Percentiles rank a stretch among this genome's conserved stretches.
These are phyloP conservation scores for Dicyrtoma fusca DNA, from an alignment of 2,888 invertebrate genomes.

Conservation along the genomic window DNA sequence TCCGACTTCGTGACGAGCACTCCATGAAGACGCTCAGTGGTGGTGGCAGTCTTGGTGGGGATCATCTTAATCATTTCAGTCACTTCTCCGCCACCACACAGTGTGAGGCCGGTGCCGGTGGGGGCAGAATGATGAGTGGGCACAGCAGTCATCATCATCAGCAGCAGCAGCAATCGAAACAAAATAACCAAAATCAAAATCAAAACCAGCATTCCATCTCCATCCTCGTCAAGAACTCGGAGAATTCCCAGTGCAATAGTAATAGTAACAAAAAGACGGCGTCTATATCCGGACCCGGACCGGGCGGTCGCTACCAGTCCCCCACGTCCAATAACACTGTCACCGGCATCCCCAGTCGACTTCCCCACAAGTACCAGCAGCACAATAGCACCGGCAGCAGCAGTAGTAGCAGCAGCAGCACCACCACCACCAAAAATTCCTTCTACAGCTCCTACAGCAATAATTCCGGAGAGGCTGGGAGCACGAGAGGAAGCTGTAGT, in stretches of 20 bases:
- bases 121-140: background rate
- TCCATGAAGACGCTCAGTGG: slow-evolving; percentile 35
- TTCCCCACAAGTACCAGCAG: slow-evolving; percentile 13
- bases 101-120: background rate
- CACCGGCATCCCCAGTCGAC: slow-evolving; percentile 18
- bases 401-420: background rate
- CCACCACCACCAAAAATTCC: background rate
- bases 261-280: background rate
- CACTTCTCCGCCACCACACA: background rate
- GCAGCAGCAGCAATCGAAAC: background rate
- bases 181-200: too few relatives aligned
- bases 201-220: slow-evolving; percentile 32
- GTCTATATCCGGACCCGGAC: too few relatives aligned
- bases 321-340: slow-evolving; percentile 4
- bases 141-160: background rate
- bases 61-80: slow-evolving; percentile 1
- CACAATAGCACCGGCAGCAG: background rate
- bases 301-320: slow-evolving; percentile 19
- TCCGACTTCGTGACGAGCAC: slow-evolving; percentile 59
- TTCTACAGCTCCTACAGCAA: slow-evolving; percentile 11
- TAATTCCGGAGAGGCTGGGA: slow-evolving; percentile 5
- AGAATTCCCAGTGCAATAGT: background rate
- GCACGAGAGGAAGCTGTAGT: background rate
- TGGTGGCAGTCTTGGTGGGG: background rate
- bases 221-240: slow-evolving; percentile 18